Evolutionary conservation across 2,113 vertebrate species (phyloP).

Genomic region (Paracyprichromis sp.): DNA sequence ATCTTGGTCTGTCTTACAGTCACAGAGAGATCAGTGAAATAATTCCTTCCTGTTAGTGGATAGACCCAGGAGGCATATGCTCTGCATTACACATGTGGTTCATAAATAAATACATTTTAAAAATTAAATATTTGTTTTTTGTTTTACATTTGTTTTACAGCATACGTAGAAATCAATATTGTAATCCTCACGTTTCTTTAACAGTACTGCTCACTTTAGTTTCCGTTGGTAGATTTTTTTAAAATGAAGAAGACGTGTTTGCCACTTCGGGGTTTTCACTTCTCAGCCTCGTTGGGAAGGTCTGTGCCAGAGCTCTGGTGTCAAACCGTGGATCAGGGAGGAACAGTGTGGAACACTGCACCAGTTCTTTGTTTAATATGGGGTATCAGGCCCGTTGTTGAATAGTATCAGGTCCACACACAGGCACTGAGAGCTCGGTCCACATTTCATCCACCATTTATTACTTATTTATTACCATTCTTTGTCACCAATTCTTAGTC

Average conservation of each 20-base stretch:
- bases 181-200: neutral
- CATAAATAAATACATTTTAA: neutral
- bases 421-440: accelerated
- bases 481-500: neutral
- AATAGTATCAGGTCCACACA: neutral
- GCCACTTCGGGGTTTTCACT: neutral
- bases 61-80: neutral
- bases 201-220: neutral
- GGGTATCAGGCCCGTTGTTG: neutral
- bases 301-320: neutral
- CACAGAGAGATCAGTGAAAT: neutral
- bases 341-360: neutral
- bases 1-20: neutral
- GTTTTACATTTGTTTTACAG: neutral
- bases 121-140: neutral
- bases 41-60: neutral
- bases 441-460: neutral
- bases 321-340: neutral
- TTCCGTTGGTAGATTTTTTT: neutral
- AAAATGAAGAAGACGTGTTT: neutral
- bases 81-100: neutral
- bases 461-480: neutral
- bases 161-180: neutral
- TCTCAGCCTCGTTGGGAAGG: neutral
- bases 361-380: neutral